A percentile compares a stretch with the other conserved stretches of the same genome.
These are phyloP conservation scores for Potamilus streckersoni DNA, from an alignment of 1,140 invertebrate genomes.

Conservation along the genomic window DNA sequence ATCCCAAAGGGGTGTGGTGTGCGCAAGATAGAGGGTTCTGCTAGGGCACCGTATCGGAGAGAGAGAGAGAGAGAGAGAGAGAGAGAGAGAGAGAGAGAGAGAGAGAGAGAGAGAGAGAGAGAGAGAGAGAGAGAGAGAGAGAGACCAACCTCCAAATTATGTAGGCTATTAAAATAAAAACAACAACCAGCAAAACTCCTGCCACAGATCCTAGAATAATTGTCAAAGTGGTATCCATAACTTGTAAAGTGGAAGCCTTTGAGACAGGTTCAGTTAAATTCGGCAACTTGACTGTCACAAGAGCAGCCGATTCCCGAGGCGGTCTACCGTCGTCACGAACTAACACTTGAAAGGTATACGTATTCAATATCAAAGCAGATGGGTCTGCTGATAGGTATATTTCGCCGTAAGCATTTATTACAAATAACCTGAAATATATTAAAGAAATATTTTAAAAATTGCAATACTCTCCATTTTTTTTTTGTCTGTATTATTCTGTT, in stretches of 20 bases:
- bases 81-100: too few relatives aligned
- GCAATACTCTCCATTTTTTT: too few relatives aligned
- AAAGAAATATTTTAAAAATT: too few relatives aligned
- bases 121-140: not conserved
- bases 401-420: slow-evolving; percentile 1
- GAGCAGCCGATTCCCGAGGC: slow-evolving; percentile 8
- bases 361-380: not conserved
- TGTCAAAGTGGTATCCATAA: slow-evolving; percentile 16
- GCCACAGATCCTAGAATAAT: slow-evolving; percentile 20
- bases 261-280: not conserved
- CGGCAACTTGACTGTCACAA: slow-evolving; percentile 23
- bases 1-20: too few relatives aligned
- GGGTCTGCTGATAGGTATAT: slow-evolving; percentile 1
- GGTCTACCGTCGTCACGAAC: slow-evolving; percentile 17
- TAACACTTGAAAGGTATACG: slow-evolving; percentile 7
- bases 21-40: not conserved
- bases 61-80: too few relatives aligned
- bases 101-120: not conserved
- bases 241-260: not conserved
- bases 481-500: too few relatives aligned
- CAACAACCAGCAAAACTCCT: slow-evolving; percentile 20
- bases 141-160: slow-evolving; percentile 25
- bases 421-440: not conserved
- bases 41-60: not conserved
- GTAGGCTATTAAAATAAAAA: slow-evolving; percentile 24